phyloP scores from a whole-genome alignment of 2,888 invertebrate species.

The Diaperis boleti region DNA sequence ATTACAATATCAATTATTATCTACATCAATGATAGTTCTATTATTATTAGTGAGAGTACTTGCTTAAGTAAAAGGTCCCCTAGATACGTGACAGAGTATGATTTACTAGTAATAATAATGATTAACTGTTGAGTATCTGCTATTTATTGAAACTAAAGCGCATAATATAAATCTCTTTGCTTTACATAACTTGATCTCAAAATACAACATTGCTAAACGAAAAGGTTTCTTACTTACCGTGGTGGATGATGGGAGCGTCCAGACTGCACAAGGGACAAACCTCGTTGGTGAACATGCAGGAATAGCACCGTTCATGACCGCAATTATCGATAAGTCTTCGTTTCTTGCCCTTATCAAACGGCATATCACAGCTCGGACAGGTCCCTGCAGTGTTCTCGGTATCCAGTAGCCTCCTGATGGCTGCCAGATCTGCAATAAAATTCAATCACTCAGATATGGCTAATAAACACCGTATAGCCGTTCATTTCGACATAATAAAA shows the following conservation, averaged over 20 bases:
- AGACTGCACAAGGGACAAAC: constrained; percentile 84
- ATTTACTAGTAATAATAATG: too few relatives aligned
- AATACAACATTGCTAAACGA: too few relatives aligned
- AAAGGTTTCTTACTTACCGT: constrained; percentile 41
- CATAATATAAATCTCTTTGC: too few relatives aligned
- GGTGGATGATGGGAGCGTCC: constrained; percentile 47
- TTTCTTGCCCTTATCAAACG: constrained; percentile 97
- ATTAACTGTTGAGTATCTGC: too few relatives aligned
- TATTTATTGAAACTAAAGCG: too few relatives aligned
- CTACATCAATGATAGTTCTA: too few relatives aligned
- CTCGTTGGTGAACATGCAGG: constrained; percentile 94
- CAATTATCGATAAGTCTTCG: constrained; percentile 94
- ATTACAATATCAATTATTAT: too few relatives aligned
- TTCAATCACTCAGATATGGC: constrained; percentile 36
- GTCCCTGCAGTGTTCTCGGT: constrained; percentile 74
- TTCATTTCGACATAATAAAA: constrained; percentile 29
- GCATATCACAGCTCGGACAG: constrained; percentile 91
- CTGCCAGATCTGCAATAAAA: constrained; percentile 81
- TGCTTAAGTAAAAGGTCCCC: too few relatives aligned
- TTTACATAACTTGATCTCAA: too few relatives aligned
- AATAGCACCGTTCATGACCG: constrained; percentile 95
- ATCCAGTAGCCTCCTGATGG: constrained; percentile 83
- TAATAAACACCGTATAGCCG: constrained; percentile 30
- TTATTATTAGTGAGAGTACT: too few relatives aligned
- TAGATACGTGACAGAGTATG: too few relatives aligned